Percentiles rank a stretch among this genome's conserved stretches.
Evolutionary conservation across 1,140 invertebrate species (phyloP).

Genomic region (Chlorops oryzae): DNA sequence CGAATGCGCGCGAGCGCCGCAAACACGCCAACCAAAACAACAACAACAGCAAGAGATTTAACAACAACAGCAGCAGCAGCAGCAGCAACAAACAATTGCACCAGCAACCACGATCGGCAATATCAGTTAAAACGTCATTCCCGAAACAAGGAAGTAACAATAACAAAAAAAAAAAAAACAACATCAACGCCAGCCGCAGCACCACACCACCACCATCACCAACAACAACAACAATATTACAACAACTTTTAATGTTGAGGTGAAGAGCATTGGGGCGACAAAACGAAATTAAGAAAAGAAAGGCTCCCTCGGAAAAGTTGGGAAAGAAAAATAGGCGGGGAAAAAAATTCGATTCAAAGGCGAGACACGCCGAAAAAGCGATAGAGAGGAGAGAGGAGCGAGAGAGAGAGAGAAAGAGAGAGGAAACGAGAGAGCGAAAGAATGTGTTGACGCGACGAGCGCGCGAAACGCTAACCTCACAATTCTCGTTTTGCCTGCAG

Average conservation of each 20-base stretch:
- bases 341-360: too few species aligned
- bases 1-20: slow-evolving; percentile 27
- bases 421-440: too few species aligned
- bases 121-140: too few species aligned
- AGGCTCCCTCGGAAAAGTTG: too few species aligned
- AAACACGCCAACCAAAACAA: slow-evolving; percentile 26
- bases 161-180: slow-evolving; percentile 9
- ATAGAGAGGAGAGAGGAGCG: too few species aligned
- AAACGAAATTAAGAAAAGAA: too few species aligned
- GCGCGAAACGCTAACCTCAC: too few species aligned
- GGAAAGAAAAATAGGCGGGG: too few species aligned
- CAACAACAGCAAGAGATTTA: slow-evolving; percentile 8
- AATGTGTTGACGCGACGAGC: too few species aligned
- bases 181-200: slow-evolving; percentile 1
- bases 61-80: slow-evolving; percentile 7
- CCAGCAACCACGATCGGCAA: slow-evolving; percentile 10
- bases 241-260: background rate
- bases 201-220: slow-evolving; percentile 14
- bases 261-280: background rate
- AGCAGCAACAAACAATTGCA: slow-evolving; percentile 9
- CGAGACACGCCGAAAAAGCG: too few species aligned
- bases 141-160: slow-evolving; percentile 13
- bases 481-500: too few species aligned
- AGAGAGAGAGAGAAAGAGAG: too few species aligned
- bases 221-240: slow-evolving; percentile 4